Evolutionary conservation across 2,888 invertebrate genomes (phyloP), one percentile per base, ranked within the genome.

Genomic region (Dryadula phaetusa): DNA sequence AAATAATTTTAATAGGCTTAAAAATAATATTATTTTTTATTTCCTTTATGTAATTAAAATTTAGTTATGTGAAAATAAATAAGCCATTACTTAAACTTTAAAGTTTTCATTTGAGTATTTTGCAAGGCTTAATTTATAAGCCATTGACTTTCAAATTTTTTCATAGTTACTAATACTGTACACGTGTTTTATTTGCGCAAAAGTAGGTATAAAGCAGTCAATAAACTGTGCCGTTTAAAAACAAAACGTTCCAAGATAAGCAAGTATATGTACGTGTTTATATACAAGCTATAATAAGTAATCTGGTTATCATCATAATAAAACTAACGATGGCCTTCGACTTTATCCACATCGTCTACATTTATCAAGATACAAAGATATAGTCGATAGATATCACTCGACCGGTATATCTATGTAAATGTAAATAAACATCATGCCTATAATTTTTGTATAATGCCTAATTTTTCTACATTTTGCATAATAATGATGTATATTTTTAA

Each of bases 91-190:
- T 44, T 46, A 20, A 46, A 46, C 12, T 54, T n/a, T 54, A 54
- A 14, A 22, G 14, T 6, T 54, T 4, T 12, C 8, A 10, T 32
- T 16, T 32, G 28, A n/a, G 14, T 53, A 10, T 25, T 12, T 37
- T 12, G 1, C 6, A 34, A 20, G 32, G n/a, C n/a, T 20, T 6
- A 32, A 47, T 42, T 46, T 37, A n/a, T n/a, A n/a, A 79, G 85
- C 83, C 85, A 79, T 81, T 85, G 86, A 84, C 85, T 82, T 73
- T 69, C 79, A 82, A 81, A 82, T 82, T 77, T 82, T 79, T 68
- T 79, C 77, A 80, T 81, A 81, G 82, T 80, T 85, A 80, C 67
- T 28, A 69, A 60, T 67, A 72, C 61, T 37, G 34, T 22, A 56
- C 70, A 72, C 61, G 73, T 77, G 76, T 78, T 72, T 68, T 22